phyloP scores from a whole-genome alignment of 2,797 vertebrate species.

The Eulemur albifrons region DNA sequence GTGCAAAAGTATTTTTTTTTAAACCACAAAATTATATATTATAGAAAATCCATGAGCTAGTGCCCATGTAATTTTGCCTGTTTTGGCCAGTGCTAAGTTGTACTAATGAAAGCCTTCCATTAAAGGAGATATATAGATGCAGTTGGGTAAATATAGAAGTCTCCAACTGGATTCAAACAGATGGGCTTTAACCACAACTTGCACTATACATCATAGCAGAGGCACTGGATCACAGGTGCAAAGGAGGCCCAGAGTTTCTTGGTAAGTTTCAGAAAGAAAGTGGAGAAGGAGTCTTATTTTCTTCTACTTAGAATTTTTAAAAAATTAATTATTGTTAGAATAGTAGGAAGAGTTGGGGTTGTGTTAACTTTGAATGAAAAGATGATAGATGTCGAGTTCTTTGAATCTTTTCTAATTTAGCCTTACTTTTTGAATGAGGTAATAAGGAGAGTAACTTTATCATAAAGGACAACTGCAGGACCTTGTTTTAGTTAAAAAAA shows the following conservation, averaged over 20 bases:
- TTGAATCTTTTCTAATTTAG: not conserved
- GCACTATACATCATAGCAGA: not conserved
- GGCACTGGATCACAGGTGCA: not conserved
- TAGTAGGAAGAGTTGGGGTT: not conserved
- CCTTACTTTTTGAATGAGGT: not conserved
- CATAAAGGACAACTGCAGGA: not conserved
- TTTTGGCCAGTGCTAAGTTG: not conserved
- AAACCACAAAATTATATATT: not conserved
- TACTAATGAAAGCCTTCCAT: not conserved
- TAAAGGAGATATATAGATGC: not conserved
- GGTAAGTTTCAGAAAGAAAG: constrained; percentile 33
- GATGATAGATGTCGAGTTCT: not conserved
- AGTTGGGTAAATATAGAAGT: constrained; percentile 43
- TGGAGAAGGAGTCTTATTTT: not conserved
- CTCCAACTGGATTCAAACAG: constrained; percentile 26
- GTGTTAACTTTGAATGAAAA: not conserved
- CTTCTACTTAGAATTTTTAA: not conserved
- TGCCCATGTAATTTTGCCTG: not conserved
- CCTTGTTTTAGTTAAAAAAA: not conserved
- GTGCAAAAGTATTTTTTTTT: not conserved
- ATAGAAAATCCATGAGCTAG: not conserved
- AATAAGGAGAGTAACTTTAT: not conserved
- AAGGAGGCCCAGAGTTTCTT: not conserved
- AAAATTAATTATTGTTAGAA: not conserved
- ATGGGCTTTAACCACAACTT: constrained; percentile 28